These are phyloP conservation scores for Lordiphosa collinella DNA, from an alignment of 1,140 invertebrate genomes.

Conservation along the genomic window DNA sequence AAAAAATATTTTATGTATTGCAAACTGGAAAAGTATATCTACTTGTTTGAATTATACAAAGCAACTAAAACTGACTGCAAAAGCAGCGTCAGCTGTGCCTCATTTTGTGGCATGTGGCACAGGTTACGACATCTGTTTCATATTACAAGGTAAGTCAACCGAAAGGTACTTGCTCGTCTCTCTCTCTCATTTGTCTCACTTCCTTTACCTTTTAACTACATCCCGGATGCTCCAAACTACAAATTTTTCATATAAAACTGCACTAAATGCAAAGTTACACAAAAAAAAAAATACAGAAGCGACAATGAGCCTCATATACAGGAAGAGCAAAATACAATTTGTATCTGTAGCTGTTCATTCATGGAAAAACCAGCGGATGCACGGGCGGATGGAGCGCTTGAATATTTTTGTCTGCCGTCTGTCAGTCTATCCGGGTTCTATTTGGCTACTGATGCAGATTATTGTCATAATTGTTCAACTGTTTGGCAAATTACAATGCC, in stretches of 20 bases:
- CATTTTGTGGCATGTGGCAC: conserved; percentile 62
- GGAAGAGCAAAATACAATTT: conserved; percentile 24
- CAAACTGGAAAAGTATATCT: too few species aligned
- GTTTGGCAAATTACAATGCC: conserved; percentile 24
- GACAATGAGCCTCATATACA: conserved; percentile 49
- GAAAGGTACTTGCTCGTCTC: conserved; percentile 15
- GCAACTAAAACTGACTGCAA: neutral
- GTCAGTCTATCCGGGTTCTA: conserved; percentile 48
- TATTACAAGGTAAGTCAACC: conserved; percentile 48
- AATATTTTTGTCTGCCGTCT: conserved; percentile 25
- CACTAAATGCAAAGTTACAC: conserved; percentile 72
- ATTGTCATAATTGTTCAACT: conserved; percentile 61
- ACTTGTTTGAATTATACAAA: neutral
- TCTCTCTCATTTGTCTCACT: conserved; percentile 66
- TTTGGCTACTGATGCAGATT: conserved; percentile 61
- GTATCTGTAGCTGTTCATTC: conserved; percentile 52
- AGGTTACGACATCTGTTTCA: conserved; percentile 64
- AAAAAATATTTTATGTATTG: too few species aligned
- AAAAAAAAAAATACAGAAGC: conserved; percentile 24
- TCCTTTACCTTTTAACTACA: conserved; percentile 73
- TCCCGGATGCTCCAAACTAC: conserved; percentile 66
- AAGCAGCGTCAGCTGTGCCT: conserved; percentile 38
- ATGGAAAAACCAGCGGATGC: conserved; percentile 72
- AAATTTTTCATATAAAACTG: conserved; percentile 50
- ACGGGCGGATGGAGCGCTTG: conserved; percentile 76